phyloP scores from a whole-genome alignment of 2,797 vertebrate genomes.

The Cheirogaleus major region DNA sequence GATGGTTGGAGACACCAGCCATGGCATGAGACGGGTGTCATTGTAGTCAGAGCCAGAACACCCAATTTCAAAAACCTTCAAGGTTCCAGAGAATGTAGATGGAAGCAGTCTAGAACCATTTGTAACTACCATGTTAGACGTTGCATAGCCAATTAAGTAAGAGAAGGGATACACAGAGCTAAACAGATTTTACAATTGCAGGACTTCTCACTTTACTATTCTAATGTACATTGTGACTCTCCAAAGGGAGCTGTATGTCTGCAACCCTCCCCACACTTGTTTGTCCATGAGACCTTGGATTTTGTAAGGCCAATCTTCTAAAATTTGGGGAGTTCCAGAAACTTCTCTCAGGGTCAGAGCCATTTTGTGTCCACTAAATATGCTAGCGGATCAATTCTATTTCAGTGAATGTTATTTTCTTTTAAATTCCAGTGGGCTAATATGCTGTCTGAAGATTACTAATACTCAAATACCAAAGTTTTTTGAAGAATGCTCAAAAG shows the following conservation, averaged over 20 bases:
- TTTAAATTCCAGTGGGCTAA: neutral
- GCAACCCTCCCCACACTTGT: neutral
- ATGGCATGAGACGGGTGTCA: neutral
- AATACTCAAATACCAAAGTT: neutral
- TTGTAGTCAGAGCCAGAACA: neutral
- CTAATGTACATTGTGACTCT: neutral
- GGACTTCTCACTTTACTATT: neutral
- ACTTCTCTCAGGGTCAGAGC: neutral
- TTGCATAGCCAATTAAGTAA: neutral
- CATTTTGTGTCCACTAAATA: neutral
- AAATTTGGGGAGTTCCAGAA: constrained; percentile 31
- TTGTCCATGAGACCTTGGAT: neutral
- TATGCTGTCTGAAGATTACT: neutral
- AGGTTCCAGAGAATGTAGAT: neutral
- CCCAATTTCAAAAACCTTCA: neutral
- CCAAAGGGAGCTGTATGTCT: neutral
- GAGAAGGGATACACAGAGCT: neutral
- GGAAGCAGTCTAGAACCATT: neutral
- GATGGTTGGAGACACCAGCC: neutral
- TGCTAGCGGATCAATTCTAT: neutral
- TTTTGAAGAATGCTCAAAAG: neutral
- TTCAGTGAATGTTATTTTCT: constrained; percentile 36
- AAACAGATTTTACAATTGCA: neutral
- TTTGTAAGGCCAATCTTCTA: constrained; percentile 3
- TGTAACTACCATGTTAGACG: neutral